Evolutionary conservation across 2,797 vertebrate species (phyloP), one percentile per base, ranked within the genome.

Genomic region (Chlorospingus flavigularis): DNA sequence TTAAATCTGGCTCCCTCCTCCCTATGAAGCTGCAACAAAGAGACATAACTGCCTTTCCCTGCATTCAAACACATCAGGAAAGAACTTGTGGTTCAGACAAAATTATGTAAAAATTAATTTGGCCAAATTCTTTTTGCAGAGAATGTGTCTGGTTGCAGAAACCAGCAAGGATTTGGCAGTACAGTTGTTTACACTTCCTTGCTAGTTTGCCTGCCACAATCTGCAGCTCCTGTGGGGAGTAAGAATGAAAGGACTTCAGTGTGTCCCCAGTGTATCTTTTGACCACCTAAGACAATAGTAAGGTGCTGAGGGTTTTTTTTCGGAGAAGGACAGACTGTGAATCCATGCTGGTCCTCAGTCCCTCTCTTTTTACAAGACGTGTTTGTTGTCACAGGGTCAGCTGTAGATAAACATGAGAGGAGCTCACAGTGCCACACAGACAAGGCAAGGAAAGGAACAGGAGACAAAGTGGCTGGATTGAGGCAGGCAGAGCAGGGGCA

Each of bases 291-390:
- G 58, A 5, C 53, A 72, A 19, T 6, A 53, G 37, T 17, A 40
- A 20, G 3, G 6, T 14, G 15, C 42, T 58, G 60, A 62, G 60
- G 9, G 10, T 1, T 15, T 78, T 81, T 55, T 85, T 11, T 47
- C 6, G 1, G 37, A 79, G 35, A 24, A 61, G 40, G 40, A 55
- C 17, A 74, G 35, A 2, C 1, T 0, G 7, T 65, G 35, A n/a
- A 6, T 55, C 57, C 10, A 1, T 43, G 21, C 4, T 48, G 23
- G 13, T 48, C 11, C 31, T 42, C 40, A 47, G 21, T 42, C 11
- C 25, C 11, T 7, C 1, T 0, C 33, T 43, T 88, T 70, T 85
- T n/a, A 26, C 0, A 0, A 61, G 50, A 43, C 11, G 5, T 48
- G 7, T 17, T 61, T 55, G 8, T 14, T 58, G 50, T 23, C 50